Evolutionary conservation across 2,888 invertebrate species (phyloP), one percentile per base, ranked within the genome.

Genomic region (Cosmopolites sordidus): DNA sequence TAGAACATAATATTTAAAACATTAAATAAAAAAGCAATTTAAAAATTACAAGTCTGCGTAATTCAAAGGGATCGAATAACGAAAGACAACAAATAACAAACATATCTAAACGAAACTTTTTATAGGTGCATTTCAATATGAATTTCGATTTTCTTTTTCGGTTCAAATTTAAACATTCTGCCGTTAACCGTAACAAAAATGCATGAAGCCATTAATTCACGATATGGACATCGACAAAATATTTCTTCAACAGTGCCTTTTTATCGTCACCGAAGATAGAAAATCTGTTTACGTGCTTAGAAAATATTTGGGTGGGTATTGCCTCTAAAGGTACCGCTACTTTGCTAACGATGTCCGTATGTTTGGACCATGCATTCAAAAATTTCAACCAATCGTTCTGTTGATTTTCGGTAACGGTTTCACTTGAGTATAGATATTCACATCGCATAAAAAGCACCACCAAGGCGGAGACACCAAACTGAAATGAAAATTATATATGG

Each of bases 381-480:
- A 81, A 82, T 56, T 76, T 76, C 8, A 73, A 76, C 81, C 81
- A 82, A 18, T 68, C 69, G 16, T 59, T 61, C 40, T 64, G 65
- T 49, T 75, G 72, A 38, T 67, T 67, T 22, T 70, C 69, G 2
- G 63, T 65, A 4, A 62, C 64, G 18, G 68, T 66, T 18, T 66
- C 67, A 2, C 70, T 66, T 1, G 75, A 72, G 42, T 75, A 74
- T 16, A 78, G 61, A 52, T 71, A 71, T 60, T 79, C 78, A 1
- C 76, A 76, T 58, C 78, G 74, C 54, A 79, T 76, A 29, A 80
- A 67, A 64, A 81, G 71, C 46, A 76, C 73, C 8, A 77, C 75
- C 54, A 81, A 64, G 16, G 79, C 77, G 2, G 81, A 81, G 27
- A 80, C 74, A 15, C 81, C 81, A 63, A 82, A 79, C 81, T 82